Evolutionary conservation across 2,113 vertebrate genomes (phyloP), one percentile per base, ranked within the genome.

Genomic region (Oncorhynchus mykiss): DNA sequence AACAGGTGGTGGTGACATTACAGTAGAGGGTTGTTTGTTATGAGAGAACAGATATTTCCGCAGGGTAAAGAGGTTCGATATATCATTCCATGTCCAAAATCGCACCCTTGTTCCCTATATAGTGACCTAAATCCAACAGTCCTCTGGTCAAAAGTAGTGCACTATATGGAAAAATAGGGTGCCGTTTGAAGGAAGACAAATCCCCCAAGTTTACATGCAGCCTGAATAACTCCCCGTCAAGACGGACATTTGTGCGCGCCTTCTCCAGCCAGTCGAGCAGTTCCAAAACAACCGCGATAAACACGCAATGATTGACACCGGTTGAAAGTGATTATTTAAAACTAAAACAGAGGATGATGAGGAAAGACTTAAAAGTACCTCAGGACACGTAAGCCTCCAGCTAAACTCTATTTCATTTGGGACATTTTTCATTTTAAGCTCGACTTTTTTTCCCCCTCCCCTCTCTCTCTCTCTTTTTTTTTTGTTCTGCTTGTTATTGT

Each of bases 241-340:
- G 81, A 70, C 62, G 14, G 22, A 60, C 78, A 76, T 67, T 67
- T 27, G 48, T 1, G 70, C 76, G 70, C 73, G 72, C 25, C 39
- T 74, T n/a, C 12, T 67, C 75, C 66, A 62, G 67, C 75, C 66
- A 62, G 67, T 34, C 29, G 39, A 65, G 49, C 67, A 18, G 51
- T 4, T 18, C 1, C 6, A 74, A 45, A 74, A 45, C 20, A 66
- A 51, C 65, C 54, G 72, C 70, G 77, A 66, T 72, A 77, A 81
- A 54, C 39, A 72, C 57, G 25, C 59, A 72, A 49, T 79, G 82
- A 85, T 73, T 79, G 82, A 81, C 78, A 64, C 22, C 72, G 72
- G 59, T 70, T 78, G 29, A 49, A 82, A 82, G 77, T 73, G 76
- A 86, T 84, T 76, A 71, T 84, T 78, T 78, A 80, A 34, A 79